Evolutionary conservation across 2,113 vertebrate species (phyloP).

Genomic region (Psilopogon haemacephalus): DNA sequence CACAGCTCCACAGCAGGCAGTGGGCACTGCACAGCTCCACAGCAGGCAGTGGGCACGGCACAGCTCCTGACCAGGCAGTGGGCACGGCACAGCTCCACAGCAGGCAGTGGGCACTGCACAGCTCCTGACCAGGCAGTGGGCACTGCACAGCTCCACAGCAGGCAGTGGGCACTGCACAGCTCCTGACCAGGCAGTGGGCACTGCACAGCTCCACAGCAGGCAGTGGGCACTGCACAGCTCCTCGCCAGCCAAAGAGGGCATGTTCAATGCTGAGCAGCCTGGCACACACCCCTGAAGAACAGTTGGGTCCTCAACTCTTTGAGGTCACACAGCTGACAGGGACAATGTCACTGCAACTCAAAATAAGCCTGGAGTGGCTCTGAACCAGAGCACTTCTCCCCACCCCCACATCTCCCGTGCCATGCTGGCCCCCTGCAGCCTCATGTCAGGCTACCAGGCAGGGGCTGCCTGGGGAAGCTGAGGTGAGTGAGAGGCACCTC

Average conservation of each 20-base stretch:
- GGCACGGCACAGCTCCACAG: too few species aligned
- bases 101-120: too few species aligned
- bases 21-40: too few species aligned
- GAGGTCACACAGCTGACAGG: neutral
- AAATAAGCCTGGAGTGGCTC: neutral
- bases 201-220: too few species aligned
- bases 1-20: too few species aligned
- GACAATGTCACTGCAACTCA: neutral
- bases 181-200: too few species aligned
- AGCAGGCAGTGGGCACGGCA: too few species aligned
- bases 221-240: too few species aligned
- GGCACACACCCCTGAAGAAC: neutral
- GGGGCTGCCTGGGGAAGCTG: neutral
- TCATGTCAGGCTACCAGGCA: neutral
- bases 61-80: too few species aligned
- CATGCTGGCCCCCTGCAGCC: neutral
- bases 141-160: too few species aligned
- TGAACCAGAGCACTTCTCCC: neutral
- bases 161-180: too few species aligned
- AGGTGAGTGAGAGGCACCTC: neutral
- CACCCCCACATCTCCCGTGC: accelerated
- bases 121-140: too few species aligned
- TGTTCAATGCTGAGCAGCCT: neutral
- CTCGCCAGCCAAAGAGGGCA: neutral
- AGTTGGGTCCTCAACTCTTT: neutral